phyloP scores from a whole-genome alignment of 2,888 invertebrate species.

The Netelia melanura region DNA sequence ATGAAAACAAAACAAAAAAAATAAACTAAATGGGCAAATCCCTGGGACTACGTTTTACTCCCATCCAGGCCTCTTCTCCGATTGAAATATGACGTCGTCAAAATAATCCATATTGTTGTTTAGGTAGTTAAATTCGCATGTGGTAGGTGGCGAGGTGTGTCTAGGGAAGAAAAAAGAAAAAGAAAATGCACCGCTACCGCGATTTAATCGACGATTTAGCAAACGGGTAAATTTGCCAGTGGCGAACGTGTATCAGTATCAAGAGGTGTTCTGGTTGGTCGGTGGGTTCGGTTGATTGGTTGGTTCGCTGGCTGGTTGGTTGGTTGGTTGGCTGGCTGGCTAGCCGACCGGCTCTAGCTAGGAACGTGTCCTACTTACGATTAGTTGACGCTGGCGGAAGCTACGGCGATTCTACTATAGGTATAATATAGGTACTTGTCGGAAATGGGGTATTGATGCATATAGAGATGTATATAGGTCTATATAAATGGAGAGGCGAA shows the following conservation, averaged over 20 bases:
- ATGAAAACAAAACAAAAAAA: background rate
- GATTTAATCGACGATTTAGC: conserved; percentile 50
- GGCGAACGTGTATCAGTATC: conserved; percentile 45
- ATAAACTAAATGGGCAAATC: conserved; percentile 1
- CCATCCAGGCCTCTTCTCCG: background rate
- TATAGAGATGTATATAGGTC: conserved; percentile 22
- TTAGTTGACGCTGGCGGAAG: conserved; percentile 64
- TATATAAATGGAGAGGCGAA: conserved; percentile 20
- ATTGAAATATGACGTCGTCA: conserved; percentile 28
- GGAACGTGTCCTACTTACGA: conserved; percentile 68
- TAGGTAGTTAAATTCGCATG: too few species aligned
- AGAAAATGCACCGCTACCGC: background rate
- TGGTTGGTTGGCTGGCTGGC: too few species aligned
- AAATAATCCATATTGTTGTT: conserved; percentile 39
- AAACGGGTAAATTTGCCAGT: conserved; percentile 56
- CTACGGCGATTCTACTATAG: conserved; percentile 59
- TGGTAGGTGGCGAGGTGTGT: background rate
- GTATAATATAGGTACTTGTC: conserved; percentile 51
- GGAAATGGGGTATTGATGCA: conserved; percentile 67
- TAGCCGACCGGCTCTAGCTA: conserved; percentile 13
- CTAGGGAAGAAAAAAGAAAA: background rate
- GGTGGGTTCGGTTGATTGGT: too few species aligned
- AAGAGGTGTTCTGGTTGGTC: conserved; percentile 17
- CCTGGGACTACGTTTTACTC: conserved; percentile 27
- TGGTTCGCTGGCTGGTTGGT: too few species aligned